These are phyloP conservation scores for Chionodraco myersi DNA, from an alignment of 2,113 vertebrate genomes.

Conservation along the genomic window DNA sequence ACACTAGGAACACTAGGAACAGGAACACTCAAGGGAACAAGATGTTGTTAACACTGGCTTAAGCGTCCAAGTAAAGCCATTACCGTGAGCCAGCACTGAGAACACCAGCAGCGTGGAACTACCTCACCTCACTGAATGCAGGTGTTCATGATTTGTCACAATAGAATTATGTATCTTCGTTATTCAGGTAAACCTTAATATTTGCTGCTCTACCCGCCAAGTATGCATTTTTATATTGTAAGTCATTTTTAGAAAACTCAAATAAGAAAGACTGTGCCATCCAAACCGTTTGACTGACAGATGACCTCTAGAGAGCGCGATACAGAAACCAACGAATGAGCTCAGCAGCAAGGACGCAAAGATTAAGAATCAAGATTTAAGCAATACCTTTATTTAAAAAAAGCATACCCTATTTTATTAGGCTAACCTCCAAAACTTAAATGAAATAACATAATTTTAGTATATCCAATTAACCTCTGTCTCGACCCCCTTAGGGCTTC, in stretches of 20 bases:
- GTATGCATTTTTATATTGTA: no score
- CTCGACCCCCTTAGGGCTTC: conserved; percentile 76
- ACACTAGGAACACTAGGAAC: no score
- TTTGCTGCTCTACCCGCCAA: neutral
- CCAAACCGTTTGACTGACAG: conserved; percentile 34
- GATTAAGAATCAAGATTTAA: conserved; percentile 22
- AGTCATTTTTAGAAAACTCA: no score
- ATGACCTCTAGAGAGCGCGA: neutral
- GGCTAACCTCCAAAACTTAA: conserved; percentile 75
- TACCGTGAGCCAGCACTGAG: no score
- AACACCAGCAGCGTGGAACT: no score
- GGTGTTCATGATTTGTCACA: no score
- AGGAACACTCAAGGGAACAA: no score
- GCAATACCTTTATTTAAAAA: conserved; percentile 55
- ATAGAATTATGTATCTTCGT: neutral
- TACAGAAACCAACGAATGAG: conserved; percentile 13
- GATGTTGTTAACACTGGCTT: no score
- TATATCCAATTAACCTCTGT: conserved; percentile 79
- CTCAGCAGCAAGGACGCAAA: conserved; percentile 28
- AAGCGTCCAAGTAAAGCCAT: no score
- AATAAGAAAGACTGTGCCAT: neutral
- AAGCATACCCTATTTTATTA: conserved; percentile 56
- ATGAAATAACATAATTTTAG: conserved; percentile 79
- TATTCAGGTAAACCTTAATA: neutral
- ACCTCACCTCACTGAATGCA: no score